Base-by-base conservation (phyloP, 2,113 vertebrate species). In the Acrocephalus arundinaceus region DNA sequence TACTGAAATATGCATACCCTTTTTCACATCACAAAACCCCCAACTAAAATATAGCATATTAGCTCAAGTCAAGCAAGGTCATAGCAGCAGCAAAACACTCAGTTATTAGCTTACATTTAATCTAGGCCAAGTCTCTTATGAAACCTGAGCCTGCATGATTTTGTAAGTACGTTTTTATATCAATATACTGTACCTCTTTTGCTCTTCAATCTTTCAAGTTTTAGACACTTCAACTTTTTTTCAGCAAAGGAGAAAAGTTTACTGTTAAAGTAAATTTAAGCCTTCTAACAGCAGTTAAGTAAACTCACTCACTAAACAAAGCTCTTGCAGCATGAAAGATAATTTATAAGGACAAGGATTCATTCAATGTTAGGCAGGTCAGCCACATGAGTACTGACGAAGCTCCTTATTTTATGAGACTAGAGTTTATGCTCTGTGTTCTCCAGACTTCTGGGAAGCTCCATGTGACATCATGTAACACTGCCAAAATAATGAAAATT, bases 1-100 rank as follows among this genome's bases (percentile, higher is more conserved):
- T 83, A 70, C 35, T 83, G 55, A 92, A 91, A 85, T 87, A 97
- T 80, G 72, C 70, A 82, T 83, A 85, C 13, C 11, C 65, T 62
- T 94, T 85, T 87, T 89, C 71, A 77, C 45, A 67, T 82, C 80
- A 89, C 54, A 94, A 80, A 89, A 31, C 7, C 0, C 18, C 23
- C 62, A 81, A 45, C 27, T 62, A 75, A 95, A 93, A 84, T 74
- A 83, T 39, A 92, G 33, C 10, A 39, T 66, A 84, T 65, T 54
- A 67, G 52, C 28, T 68, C 52, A 80, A 92, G 89, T 67, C 68
- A 94, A 91, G 23, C 22, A 82, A 91, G 81, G 91, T 68, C 78
- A 91, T 31, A 90, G 76, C 27, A 78, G 51, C 39, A 96, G 27
- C 58, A 94, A 75, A 87, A 85, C 20, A 66, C 31, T 87, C 22